phyloP scores from a whole-genome alignment of 2,797 vertebrate species.

The Pangasius larnaudii region DNA sequence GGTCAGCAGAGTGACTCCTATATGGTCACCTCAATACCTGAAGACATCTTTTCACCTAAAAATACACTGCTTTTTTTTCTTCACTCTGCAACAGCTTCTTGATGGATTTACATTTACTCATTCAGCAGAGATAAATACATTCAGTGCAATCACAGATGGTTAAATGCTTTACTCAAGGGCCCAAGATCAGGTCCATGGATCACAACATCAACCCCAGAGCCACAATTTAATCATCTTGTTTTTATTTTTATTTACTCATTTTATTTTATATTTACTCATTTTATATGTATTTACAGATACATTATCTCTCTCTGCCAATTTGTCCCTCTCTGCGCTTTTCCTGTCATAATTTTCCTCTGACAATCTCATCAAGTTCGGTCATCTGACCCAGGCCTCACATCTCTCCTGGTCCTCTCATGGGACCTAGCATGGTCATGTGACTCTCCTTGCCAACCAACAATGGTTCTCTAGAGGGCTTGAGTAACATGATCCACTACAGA shows the following conservation, averaged over 20 bases:
- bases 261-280: no score
- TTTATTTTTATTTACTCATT: conserved; percentile 13
- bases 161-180: neutral
- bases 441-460: conserved; percentile 68
- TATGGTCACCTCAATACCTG: neutral
- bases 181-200: neutral
- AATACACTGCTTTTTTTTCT: conserved; percentile 62
- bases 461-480: conserved; percentile 32
- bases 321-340: conserved; percentile 17
- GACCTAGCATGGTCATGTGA: conserved; percentile 64
- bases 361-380: conserved; percentile 69
- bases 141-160: neutral
- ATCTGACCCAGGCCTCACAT: conserved; percentile 63
- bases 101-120: neutral
- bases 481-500: conserved; percentile 45
- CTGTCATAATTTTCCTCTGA: conserved; percentile 43
- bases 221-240: conserved; percentile 61
- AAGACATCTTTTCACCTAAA: conserved; percentile 32
- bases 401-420: conserved; percentile 56
- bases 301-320: conserved; percentile 37
- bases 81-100: conserved; percentile 50
- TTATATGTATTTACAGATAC: conserved; percentile 51
- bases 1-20: conserved; percentile 27
- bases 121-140: neutral
- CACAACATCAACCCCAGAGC: conserved; percentile 59